Evolutionary conservation across 2,888 invertebrate species (phyloP), one percentile per base, ranked within the genome.

Genomic region (Ophion obscuratus): DNA sequence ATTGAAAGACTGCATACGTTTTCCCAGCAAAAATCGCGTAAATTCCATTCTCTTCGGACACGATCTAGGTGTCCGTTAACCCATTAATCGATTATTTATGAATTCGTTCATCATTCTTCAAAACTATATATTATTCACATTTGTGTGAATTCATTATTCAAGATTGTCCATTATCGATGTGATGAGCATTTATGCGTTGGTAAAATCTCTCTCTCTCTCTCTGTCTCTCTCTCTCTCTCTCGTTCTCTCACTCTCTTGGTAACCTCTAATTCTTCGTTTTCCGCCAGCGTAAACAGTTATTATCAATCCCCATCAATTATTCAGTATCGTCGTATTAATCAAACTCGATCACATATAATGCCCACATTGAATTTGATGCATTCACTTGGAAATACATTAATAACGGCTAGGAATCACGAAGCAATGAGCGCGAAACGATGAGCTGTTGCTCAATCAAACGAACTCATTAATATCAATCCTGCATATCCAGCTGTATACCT

Each of bases 381-480:
- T 75, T 83, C 68, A 70, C 73, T 74, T 47, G 86, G 64, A 68
- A 76, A 62, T 75, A 66, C 20, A 74, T 76, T 75, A 81, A 81
- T 70, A 62, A 70, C 83, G 53, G 14, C 66, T 14, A 53, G 70
- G 27, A 77, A 64, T 73, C 67, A 73, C 66, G 76, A 77, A 73
- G 85, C 67, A 86, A 86, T 68, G 73, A 70, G 76, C 83, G 62
- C 83, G 83, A 67, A 61, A 77, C 76, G 73, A 24, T 67, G 73
- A 74, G 73, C 70, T n/a, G 47, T 86, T 86, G 86, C 86, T 81
- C 57, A 83, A 85, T 83, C 86, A 73, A 81, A 59, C 64, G 74
- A 74, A 83, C 81, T 77, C 83, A 86, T 86, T 83, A 86, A 86
- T 86, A 81, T 83, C 77, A 86, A 86, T 83, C 77, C 73, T 59